Base-by-base conservation (phyloP, 2,888 invertebrate species). In the Ectobius pallidus region DNA sequence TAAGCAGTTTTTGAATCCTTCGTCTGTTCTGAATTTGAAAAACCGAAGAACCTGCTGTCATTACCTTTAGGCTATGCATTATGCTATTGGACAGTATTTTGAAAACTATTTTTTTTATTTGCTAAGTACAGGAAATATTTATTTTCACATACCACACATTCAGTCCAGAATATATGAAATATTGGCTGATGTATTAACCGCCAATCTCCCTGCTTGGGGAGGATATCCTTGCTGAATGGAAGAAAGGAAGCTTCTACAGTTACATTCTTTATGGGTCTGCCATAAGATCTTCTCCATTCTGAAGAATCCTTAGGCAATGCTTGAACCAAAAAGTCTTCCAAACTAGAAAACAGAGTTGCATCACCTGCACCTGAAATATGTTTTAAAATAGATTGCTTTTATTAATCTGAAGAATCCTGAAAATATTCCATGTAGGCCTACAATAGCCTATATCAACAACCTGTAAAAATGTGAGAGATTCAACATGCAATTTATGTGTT, bases 131-230 rank as follows among this genome's bases (percentile, higher is more conserved):
- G n/a, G n/a, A n/a, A n/a, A n/a, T n/a, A n/a, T n/a, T n/a, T n/a
- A n/a, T n/a, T n/a, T 30, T 22, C 49, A 85, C 89, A 86, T 86
- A 97, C 97, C 82, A 90, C 89, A 87, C 97, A 97, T 82, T 97
- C 97, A 25, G 94, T 96, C 92, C 97, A 96, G 83, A 92, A 98
- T 73, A 95, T 93, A 82, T 98, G 96, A 81, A 98, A 90, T 82
- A 97, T 91, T 14, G 97, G 95, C 79, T 94, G 92, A 77, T 94
- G 92, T 74, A 96, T 86, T 62, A 97, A 87, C 80, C 92, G 92
- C 84, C 92, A 90, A 81, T 91, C 89, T 71, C 88, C 89, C 65
- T 90, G 91, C 75, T 90, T 88, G 61, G 93, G 92, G 70, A 95
- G 82, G 75, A 90, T 88, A 70, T 89, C 91, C 74, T 90, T 89